Conservation (phyloP, 1,140 invertebrate species). For the Sinella curviseta region DNA sequence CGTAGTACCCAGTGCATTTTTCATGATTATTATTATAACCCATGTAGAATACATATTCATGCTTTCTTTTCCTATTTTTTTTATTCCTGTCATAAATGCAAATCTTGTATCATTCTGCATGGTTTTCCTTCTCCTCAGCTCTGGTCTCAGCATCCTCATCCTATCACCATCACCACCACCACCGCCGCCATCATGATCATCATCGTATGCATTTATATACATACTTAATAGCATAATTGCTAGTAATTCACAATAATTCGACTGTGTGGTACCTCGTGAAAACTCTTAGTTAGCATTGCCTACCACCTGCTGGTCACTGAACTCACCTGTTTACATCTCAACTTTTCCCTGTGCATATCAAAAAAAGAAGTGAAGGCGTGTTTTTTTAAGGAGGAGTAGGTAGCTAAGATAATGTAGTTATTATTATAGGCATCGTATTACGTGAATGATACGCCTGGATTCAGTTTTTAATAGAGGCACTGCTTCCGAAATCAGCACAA, state of each 20-base stretch:
- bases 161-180: not conserved
- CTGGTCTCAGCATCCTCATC: not conserved
- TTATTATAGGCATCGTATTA: not conserved
- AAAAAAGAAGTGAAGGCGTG: not conserved
- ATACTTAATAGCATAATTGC: conserved; percentile 21
- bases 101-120: not conserved
- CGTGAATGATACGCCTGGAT: conserved; percentile 6
- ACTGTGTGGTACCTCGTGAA: not conserved
- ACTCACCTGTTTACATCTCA: conserved; percentile 2
- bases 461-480: conserved; percentile 5
- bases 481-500: not conserved
- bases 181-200: not conserved
- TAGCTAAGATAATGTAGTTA: conserved; percentile 15
- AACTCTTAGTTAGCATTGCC: not conserved
- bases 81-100: not conserved
- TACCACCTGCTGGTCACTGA: conserved; percentile 18
- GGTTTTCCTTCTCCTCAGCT: not conserved
- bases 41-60: not conserved
- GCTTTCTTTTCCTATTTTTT: not conserved
- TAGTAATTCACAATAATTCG: conserved; percentile 23
- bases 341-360: not conserved
- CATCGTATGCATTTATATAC: not conserved
- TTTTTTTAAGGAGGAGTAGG: not conserved
- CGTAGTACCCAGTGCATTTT: not conserved
- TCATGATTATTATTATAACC: not conserved